These are phyloP conservation scores for Albula goreensis DNA, from an alignment of 2,113 vertebrate genomes.

Conservation along the genomic window DNA sequence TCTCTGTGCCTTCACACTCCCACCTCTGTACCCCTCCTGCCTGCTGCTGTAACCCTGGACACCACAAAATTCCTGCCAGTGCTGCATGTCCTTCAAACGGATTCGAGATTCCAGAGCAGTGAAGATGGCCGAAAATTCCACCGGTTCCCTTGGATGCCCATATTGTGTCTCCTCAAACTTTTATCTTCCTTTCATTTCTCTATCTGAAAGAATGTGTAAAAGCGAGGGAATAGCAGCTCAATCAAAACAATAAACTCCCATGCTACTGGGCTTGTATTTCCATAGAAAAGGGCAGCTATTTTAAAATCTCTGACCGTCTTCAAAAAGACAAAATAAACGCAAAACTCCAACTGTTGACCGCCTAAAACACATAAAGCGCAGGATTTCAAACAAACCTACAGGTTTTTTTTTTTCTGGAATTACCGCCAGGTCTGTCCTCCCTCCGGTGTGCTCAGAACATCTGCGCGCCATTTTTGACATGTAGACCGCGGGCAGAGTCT, in stretches of 20 bases:
- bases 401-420: not conserved
- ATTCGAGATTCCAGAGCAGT: constrained; percentile 1
- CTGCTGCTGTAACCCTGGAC: not conserved
- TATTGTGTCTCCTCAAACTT: not conserved
- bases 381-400: no score
- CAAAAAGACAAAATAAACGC: no score
- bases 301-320: not conserved
- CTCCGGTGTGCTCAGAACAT: not conserved
- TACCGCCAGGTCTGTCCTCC: not conserved
- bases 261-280: not conserved
- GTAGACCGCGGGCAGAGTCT: not conserved
- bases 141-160: not conserved
- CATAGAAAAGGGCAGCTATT: not conserved
- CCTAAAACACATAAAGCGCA: no score
- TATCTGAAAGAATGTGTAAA: not conserved
- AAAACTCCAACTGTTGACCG: not conserved
- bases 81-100: not conserved
- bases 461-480: not conserved
- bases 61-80: constrained; percentile 19
- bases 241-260: not conserved
- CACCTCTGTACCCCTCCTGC: not conserved
- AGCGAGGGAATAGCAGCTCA: not conserved
- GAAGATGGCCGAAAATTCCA: not conserved
- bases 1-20: not conserved
- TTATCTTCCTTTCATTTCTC: not conserved